Percentiles rank a stretch among this genome's conserved stretches.
phyloP scores from a whole-genome alignment of 2,888 invertebrate species.

The Tetragonula carbonaria region DNA sequence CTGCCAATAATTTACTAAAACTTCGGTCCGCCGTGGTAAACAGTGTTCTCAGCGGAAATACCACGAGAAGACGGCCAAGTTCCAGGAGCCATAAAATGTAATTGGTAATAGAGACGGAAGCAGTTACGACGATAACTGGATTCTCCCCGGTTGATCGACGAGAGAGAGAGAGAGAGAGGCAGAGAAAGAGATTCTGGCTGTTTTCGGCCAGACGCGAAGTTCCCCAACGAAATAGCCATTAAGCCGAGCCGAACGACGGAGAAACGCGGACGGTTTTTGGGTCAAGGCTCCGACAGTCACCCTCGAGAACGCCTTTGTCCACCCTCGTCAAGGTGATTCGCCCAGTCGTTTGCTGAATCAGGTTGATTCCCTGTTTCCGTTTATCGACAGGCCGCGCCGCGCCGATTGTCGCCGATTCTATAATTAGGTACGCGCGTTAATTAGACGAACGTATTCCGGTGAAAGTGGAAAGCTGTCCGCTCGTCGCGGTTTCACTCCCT shows the following conservation, averaged over 20 bases:
- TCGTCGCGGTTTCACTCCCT: background rate
- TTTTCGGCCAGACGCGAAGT: slow-evolving; percentile 6
- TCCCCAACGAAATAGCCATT: slow-evolving; percentile 28
- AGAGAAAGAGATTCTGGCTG: background rate
- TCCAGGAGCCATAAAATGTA: slow-evolving; percentile 2
- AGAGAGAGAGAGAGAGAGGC: background rate
- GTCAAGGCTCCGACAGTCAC: slow-evolving; percentile 60
- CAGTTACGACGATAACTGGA: background rate
- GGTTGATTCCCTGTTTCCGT: slow-evolving; percentile 24
- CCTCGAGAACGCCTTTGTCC: slow-evolving; percentile 28
- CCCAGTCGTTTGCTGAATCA: slow-evolving; percentile 21
- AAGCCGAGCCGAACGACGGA: background rate
- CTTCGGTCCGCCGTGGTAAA: too few relatives aligned
- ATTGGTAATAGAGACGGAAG: slow-evolving; percentile 9
- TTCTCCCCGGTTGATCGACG: background rate
- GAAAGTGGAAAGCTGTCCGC: slow-evolving; percentile 27
- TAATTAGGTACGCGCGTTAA: slow-evolving; percentile 42
- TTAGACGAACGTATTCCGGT: slow-evolving; percentile 8
- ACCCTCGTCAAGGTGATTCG: slow-evolving; percentile 26
- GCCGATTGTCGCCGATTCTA: slow-evolving; percentile 30
- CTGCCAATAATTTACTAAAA: background rate
- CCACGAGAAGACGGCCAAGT: background rate
- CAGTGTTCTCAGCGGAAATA: background rate
- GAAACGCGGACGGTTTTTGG: slow-evolving; percentile 16
- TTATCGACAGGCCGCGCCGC: slow-evolving; percentile 33